A percentile compares a stretch with the other conserved stretches of the same genome.
phyloP scores from a whole-genome alignment of 2,797 vertebrate species.

The Loris lydekkerianus region DNA sequence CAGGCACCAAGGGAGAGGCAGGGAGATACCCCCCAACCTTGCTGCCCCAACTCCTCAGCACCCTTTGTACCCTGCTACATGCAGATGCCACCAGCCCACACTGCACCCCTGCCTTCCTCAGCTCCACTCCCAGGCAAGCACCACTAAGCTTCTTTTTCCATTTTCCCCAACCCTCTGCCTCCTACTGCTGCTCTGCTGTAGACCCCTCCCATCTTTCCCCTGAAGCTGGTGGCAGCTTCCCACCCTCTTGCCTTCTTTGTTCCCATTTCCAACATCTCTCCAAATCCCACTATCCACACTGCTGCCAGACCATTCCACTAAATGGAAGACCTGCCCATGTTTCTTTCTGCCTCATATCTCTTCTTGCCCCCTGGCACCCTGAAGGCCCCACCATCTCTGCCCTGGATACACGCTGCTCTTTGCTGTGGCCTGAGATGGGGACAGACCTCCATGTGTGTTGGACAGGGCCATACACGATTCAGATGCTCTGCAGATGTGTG shows the following conservation, averaged over 20 bases:
- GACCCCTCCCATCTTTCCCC: background rate
- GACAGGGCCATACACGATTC: background rate
- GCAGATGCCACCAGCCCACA: too few species aligned
- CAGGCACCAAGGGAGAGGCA: too few species aligned
- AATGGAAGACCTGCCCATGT: background rate
- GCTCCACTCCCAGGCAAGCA: background rate
- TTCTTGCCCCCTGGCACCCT: background rate
- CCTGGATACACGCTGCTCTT: background rate
- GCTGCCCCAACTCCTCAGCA: too few species aligned
- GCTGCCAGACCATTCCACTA: background rate
- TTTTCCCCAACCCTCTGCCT: background rate
- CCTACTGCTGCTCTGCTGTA: background rate
- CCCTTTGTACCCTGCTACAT: too few species aligned
- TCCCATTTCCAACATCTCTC: background rate
- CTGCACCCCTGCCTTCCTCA: too few species aligned
- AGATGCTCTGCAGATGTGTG: background rate
- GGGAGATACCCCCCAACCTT: too few species aligned
- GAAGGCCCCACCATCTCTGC: accelerated
- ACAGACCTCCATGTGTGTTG: too few species aligned
- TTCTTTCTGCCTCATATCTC: background rate
- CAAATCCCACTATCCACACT: background rate
- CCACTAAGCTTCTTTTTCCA: background rate
- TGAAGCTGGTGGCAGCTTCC: background rate
- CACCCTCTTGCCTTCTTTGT: background rate
- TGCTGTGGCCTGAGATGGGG: accelerated